Evolutionary conservation across 2,113 vertebrate genomes (phyloP).

Genomic region (Pterocles burchelli): DNA sequence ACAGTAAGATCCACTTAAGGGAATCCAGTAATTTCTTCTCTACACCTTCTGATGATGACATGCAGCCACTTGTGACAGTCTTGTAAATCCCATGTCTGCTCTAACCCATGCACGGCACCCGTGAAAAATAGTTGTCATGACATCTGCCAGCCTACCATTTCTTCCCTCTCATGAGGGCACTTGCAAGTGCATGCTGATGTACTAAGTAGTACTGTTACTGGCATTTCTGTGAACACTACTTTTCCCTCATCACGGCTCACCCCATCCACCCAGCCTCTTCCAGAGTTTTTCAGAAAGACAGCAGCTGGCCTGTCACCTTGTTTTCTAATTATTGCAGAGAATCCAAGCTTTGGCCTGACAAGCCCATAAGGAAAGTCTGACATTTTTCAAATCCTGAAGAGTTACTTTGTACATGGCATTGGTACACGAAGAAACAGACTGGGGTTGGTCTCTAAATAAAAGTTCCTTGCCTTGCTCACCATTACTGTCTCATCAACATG

Average conservation of each 20-base stretch:
- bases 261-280: background rate
- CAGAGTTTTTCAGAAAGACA: background rate
- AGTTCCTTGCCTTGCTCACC: background rate
- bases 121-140: background rate
- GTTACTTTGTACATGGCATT: background rate
- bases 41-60: background rate
- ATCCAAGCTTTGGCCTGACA: background rate
- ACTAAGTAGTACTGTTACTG: background rate
- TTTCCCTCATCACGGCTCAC: background rate
- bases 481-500: background rate
- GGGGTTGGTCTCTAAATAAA: background rate
- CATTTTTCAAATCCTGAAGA: background rate
- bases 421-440: background rate
- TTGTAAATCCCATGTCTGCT: background rate
- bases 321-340: background rate
- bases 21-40: background rate
- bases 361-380: background rate
- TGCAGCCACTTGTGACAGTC: background rate
- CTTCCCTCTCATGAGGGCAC: background rate
- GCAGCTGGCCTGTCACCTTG: background rate
- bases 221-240: background rate
- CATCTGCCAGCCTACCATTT: background rate
- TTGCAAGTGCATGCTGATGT: background rate
- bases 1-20: accelerated
- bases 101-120: background rate